Evolutionary conservation across 1,140 invertebrate genomes (phyloP), one percentile per base, ranked within the genome.

Genomic region (Drosophila kurseongensis): DNA sequence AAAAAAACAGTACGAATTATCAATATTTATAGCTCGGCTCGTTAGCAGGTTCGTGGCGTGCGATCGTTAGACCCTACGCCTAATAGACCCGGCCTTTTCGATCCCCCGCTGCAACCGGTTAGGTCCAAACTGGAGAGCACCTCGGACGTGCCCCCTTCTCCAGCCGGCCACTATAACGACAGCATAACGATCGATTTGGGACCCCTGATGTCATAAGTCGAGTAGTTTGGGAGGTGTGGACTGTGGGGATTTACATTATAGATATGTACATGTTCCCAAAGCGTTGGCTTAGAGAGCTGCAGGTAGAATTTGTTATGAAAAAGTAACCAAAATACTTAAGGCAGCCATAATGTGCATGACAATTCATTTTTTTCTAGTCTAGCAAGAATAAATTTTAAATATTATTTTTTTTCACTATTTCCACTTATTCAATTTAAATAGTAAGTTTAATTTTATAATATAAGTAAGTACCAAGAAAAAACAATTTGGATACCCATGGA

Each of bases 11-110:
- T 66, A 45, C 44, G 38, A 57, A 72, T 35, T 41, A 68, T 35
- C 10, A 47, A 71, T 72, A 72, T 72, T 71, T 58, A 72, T 72
- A 36, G 68, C 36, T 41, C 38, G 12, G 44, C 68, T 72, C 68
- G 71, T 72, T 71, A 71, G 66, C 66, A 71, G 44, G 68, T 71
- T 72, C 44, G 52, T 9, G 23, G 45, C 44, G 65, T 71, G 18
- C 52, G 52, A 71, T 32, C 16, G 35, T 27, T 42, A 10, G 48
- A 23, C 67, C 65, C 65, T 48, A 48, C 16, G 12, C 23, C 13
- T 2, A 44, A 32, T n/a, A 57, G 50, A 41, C 35, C 40, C 16
- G 51, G 67, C 32, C 35, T 48, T 18, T 7, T 62, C 16, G 60
- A 23, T 54, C 40, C 14, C 58, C 27, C 59, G 10, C 67, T 71